Percentiles rank a stretch among this genome's conserved stretches.
phyloP scores from a whole-genome alignment of 30 jellyfish, hydroid and myxozoan species.

The Mastigias papua region DNA sequence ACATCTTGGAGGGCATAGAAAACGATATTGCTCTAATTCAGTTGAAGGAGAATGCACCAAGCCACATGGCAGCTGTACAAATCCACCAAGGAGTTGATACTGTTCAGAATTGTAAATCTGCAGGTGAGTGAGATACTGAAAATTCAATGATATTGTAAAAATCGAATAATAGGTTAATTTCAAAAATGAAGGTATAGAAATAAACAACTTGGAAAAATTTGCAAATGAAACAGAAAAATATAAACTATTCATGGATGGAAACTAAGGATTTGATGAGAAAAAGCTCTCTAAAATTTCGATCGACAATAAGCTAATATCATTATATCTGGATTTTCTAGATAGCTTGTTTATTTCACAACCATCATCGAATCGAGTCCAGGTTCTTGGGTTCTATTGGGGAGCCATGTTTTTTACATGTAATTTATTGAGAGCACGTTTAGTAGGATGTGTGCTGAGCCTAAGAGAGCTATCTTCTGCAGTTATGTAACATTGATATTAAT shows the following conservation, averaged over 20 bases:
- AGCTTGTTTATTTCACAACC: neutral
- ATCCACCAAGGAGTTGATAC: neutral
- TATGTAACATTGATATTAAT: no score
- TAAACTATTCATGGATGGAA: neutral
- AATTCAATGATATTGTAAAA: neutral
- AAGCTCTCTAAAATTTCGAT: no score
- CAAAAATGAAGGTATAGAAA: neutral
- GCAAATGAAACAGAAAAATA: neutral
- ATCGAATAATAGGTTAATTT: no score
- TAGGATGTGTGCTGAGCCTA: neutral
- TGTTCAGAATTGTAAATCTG: constrained; percentile 26
- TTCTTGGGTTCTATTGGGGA: neutral
- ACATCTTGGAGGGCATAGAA: neutral
- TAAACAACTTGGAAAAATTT: neutral
- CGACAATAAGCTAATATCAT: no score
- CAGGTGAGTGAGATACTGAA: constrained; percentile 15
- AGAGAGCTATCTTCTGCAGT: neutral
- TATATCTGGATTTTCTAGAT: neutral
- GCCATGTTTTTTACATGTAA: neutral
- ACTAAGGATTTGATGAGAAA: neutral
- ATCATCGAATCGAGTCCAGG: neutral
- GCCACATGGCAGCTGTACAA: neutral
- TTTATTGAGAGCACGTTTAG: neutral
- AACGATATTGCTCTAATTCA: constrained; percentile 48
- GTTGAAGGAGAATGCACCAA: constrained; percentile 18